These are phyloP conservation scores for Plebejus argus DNA, from an alignment of 2,888 invertebrate species.

Conservation along the genomic window DNA sequence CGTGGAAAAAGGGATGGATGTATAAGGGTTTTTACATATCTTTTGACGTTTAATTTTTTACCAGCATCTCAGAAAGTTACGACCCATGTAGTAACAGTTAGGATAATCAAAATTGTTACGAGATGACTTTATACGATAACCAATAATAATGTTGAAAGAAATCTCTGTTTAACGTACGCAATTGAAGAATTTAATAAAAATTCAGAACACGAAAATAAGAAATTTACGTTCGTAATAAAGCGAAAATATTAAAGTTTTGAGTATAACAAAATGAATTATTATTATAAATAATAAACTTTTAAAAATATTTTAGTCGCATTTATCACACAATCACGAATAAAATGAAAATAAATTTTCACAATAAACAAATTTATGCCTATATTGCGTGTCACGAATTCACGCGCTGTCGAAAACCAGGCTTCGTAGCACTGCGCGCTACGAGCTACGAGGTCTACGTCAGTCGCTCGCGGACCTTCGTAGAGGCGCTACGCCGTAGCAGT, in stretches of 20 bases:
- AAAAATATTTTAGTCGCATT: neutral
- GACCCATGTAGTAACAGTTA: neutral
- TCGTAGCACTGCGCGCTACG: conserved; percentile 58
- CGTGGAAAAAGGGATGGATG: neutral
- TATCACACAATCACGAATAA: neutral
- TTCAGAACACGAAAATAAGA: too few species aligned
- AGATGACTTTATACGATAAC: neutral
- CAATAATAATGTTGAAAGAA: neutral
- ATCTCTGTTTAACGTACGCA: neutral
- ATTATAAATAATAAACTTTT: neutral
- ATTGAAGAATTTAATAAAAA: neutral
- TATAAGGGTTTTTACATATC: neutral
- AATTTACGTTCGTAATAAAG: too few species aligned
- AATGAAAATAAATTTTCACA: neutral
- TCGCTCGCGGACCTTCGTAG: conserved; percentile 56
- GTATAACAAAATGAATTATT: too few species aligned
- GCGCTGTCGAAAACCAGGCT: conserved; percentile 38
- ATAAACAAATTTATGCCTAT: neutral
- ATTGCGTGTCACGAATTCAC: neutral
- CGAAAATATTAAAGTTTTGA: too few species aligned
- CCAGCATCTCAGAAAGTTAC: neutral
- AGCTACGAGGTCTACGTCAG: conserved; percentile 61
- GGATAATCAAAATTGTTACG: neutral
- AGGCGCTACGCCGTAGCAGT: conserved; percentile 48
- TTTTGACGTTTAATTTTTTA: neutral